These are phyloP conservation scores for Syngnathus acus DNA, from an alignment of 2,797 vertebrate genomes.

Conservation along the genomic window DNA sequence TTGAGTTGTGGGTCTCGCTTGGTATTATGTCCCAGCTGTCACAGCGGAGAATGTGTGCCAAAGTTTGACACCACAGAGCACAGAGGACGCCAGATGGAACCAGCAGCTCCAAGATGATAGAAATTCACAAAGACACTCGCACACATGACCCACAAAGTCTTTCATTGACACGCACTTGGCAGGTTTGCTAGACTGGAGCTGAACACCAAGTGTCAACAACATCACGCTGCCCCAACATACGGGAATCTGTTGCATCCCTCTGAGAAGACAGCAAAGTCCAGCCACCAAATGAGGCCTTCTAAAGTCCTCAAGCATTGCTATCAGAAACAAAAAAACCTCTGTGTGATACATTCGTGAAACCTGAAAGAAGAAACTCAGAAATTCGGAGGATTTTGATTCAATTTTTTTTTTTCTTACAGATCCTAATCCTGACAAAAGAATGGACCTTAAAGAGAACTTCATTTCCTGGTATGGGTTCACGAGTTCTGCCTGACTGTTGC, in stretches of 20 bases:
- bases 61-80: constrained; percentile 1
- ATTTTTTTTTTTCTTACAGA: no score
- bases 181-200: not conserved
- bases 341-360: not conserved
- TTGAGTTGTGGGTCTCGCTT: not conserved
- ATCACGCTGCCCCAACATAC: not conserved
- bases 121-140: constrained; percentile 5
- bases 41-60: not conserved
- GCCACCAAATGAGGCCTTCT: not conserved
- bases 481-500: not conserved
- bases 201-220: constrained; percentile 3
- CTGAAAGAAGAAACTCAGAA: not conserved
- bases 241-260: not conserved
- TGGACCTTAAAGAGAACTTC: not conserved
- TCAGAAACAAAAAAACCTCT: not conserved
- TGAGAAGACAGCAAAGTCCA: not conserved
- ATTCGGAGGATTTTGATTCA: no score
- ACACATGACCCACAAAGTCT: constrained; percentile 4
- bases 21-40: not conserved
- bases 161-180: not conserved
- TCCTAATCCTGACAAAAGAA: no score
- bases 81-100: constrained; percentile 3
- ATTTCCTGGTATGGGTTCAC: not conserved
- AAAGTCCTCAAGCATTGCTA: not conserved
- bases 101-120: constrained; percentile 13